These are phyloP conservation scores for Zoanthus gigantus DNA, from an alignment of 92 coral and sea anemone genomes.

Conservation along the genomic window DNA sequence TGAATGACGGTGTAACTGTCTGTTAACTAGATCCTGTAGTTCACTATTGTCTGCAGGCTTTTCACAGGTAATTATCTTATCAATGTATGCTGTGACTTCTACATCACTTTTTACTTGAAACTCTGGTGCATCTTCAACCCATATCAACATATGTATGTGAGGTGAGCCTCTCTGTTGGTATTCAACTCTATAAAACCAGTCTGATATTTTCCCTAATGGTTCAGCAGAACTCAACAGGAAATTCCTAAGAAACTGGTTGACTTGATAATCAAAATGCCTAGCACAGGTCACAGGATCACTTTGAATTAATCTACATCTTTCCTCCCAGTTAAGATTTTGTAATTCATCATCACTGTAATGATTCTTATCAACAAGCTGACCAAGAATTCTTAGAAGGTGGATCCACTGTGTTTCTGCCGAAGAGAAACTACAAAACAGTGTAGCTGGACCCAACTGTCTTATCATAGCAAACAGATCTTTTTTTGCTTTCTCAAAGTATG, in stretches of 20 bases:
- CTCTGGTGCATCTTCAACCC: conserved; percentile 10
- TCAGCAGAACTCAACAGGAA: conserved; percentile 49
- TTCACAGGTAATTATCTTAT: conserved; percentile 5
- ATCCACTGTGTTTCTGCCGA: conserved; percentile 59
- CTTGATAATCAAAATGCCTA: conserved; percentile 60
- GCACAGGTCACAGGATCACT: conserved; percentile 58
- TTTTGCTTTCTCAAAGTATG: too few relatives aligned
- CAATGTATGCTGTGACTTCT: conserved; percentile 2
- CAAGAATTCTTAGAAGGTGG: conserved; percentile 73
- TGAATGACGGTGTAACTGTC: background rate
- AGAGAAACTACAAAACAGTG: too few relatives aligned
- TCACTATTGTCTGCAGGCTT: conserved; percentile 6
- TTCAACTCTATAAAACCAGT: conserved; percentile 22
- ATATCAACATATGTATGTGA: conserved; percentile 37
- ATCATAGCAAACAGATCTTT: too few relatives aligned
- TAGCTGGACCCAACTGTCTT: too few relatives aligned
- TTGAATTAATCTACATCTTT: conserved; percentile 55
- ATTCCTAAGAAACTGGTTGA: conserved; percentile 51
- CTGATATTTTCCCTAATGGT: conserved; percentile 64
- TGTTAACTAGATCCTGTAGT: background rate
- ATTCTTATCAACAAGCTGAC: conserved; percentile 75
- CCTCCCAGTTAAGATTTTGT: conserved; percentile 77
- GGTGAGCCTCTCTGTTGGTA: conserved; percentile 60
- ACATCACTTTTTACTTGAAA: background rate
- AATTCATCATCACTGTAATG: conserved; percentile 62